A percentile compares a stretch with the other conserved stretches of the same genome.
Conservation (phyloP, 2,797 vertebrate genomes). For the Semotilus atromaculatus region DNA sequence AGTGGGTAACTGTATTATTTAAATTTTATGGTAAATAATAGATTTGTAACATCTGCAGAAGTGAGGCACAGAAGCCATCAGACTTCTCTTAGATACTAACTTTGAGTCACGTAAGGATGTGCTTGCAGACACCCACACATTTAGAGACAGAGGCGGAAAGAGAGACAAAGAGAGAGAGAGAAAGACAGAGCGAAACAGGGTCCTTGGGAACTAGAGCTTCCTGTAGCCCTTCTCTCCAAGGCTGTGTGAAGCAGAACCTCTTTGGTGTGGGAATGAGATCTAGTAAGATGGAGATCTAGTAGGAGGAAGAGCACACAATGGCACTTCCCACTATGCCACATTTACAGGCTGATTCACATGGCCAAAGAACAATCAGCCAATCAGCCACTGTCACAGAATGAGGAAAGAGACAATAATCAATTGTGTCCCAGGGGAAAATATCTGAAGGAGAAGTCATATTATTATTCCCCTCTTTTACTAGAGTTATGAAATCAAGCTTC, state of each 20-base stretch:
- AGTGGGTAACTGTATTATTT: not conserved
- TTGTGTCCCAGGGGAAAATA: conserved; percentile 86
- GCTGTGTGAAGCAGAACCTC: conserved; percentile 81
- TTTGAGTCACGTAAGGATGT: conserved; percentile 42
- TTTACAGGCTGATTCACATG: conserved; percentile 86
- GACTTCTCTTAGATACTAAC: not conserved
- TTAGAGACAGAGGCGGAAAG: conserved; percentile 42
- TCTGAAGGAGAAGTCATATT: conserved; percentile 78
- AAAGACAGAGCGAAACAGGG: conserved; percentile 60
- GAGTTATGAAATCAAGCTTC: conserved; percentile 69
- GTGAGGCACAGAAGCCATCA: not conserved
- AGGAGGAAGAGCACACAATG: conserved; percentile 97
- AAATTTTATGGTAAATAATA: not conserved
- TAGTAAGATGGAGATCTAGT: conserved; percentile 88
- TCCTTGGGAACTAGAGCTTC: conserved; percentile 83
- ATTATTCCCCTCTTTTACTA: conserved; percentile 70
- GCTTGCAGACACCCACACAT: conserved; percentile 38
- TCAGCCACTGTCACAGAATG: conserved; percentile 92
- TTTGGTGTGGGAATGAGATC: conserved; percentile 98
- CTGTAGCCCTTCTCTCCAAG: conserved; percentile 75
- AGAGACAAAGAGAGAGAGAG: conserved; percentile 57
- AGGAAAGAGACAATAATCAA: conserved; percentile 90
- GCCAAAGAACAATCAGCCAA: conserved; percentile 94
- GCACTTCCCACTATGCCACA: conserved; percentile 93
- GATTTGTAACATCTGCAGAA: not conserved